Base-by-base conservation (phyloP, 2,888 invertebrate species). In the Hofmannophila pseudospretella region DNA sequence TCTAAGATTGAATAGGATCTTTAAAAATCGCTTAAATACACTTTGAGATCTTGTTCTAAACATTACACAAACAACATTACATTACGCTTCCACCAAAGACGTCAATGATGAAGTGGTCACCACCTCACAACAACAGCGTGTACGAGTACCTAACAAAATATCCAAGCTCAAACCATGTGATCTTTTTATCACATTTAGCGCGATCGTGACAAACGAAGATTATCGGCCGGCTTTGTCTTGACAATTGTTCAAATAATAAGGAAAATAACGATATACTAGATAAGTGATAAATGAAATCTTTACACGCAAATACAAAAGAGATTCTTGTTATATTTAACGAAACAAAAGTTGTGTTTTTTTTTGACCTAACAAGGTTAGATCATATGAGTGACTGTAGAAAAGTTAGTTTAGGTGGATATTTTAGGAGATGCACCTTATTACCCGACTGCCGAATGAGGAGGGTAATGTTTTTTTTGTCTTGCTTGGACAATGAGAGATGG, bases 181-280 rank as follows among this genome's bases (percentile, higher is more conserved):
- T 72, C 49, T 42, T 51, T 65, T 79, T 75, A 78, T 77, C 78
- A 69, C 64, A 64, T 61, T 57, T 59, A 56, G 46, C 38, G 48
- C 65, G 62, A 70, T 73, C 72, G 70, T 79, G 76, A 73, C 73
- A 67, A 63, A 58, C 47, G 50, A 39, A 78, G 67, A 76, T 79
- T 72, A 77, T 67, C 66, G 54, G 45, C 29, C 5, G 16, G n/a
- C 4, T 39, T 36, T 34, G 9, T 7, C 19, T 32, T 22, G 20
- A 13, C 12, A 23, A 22, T 28, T 13, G 23, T 12, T 14, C 13
- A 20, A 32, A 32, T 32, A 25, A 13, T 23, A 31, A 12, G 19
- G 22, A 36, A 34, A 26, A 34, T n/a, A 27, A 26, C 12, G 14
- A 25, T 27, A 26, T 34, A 22, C 16, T 4, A 5, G 5, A 16